Percentiles rank a stretch among this genome's conserved stretches.
phyloP scores from a whole-genome alignment of 1,140 invertebrate species.

The Paraescarpia echinospica region DNA sequence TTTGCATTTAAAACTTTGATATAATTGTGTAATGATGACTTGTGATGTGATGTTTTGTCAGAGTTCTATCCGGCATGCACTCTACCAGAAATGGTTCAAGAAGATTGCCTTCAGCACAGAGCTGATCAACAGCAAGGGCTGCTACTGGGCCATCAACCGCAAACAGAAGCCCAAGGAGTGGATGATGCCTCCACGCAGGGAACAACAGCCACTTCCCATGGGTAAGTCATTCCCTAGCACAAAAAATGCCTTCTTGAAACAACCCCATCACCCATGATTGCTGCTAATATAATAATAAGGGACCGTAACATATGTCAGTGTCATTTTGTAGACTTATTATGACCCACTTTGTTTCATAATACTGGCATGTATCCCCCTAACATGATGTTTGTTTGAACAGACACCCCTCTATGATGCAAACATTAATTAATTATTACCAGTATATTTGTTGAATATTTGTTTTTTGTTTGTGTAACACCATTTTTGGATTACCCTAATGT shows the following conservation, averaged over 20 bases:
- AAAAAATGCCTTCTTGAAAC: neutral
- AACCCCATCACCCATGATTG: neutral
- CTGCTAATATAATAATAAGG: neutral
- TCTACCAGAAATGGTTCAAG: constrained; percentile 51
- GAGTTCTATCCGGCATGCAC: constrained; percentile 50
- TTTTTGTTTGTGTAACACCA: no score
- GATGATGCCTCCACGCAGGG: constrained; percentile 29
- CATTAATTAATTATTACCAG: no score
- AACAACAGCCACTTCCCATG: neutral
- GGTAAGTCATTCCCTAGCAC: neutral
- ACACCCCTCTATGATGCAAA: no score
- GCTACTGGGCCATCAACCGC: constrained; percentile 45
- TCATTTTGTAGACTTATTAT: no score
- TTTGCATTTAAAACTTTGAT: neutral
- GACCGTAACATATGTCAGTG: no score
- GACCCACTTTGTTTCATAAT: no score
- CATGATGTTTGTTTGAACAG: no score
- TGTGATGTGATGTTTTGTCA: constrained; percentile 31
- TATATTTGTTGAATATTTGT: no score
- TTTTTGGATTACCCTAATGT: no score
- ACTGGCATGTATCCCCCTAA: no score
- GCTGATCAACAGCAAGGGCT: constrained; percentile 43
- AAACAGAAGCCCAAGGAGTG: constrained; percentile 38
- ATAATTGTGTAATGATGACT: neutral
- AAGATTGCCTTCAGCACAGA: constrained; percentile 40